phyloP scores from a whole-genome alignment of 2,797 vertebrate genomes.

The Pseudomugil tenellus region DNA sequence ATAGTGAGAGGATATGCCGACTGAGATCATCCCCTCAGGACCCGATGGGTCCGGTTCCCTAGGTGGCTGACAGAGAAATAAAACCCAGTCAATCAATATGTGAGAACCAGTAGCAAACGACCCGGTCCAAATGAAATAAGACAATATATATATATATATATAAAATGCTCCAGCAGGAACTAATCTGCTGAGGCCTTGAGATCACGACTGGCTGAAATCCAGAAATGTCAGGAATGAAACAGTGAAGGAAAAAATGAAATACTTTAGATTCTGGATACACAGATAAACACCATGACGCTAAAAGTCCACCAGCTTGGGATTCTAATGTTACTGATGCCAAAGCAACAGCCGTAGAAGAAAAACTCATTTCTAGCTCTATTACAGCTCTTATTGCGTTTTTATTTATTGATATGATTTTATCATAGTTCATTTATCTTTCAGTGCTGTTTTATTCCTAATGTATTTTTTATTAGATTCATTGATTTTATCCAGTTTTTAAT shows the following conservation, averaged over 20 bases:
- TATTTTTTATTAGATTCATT: too few relatives aligned
- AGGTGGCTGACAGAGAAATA: slow-evolving; percentile 78
- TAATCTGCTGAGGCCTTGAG: slow-evolving; percentile 22
- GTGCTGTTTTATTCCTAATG: too few relatives aligned
- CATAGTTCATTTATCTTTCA: too few relatives aligned
- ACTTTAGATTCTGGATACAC: background rate
- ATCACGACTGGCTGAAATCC: slow-evolving; percentile 4
- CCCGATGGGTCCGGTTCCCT: slow-evolving; percentile 75
- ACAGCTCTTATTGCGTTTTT: too few relatives aligned
- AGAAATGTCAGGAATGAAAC: slow-evolving; percentile 40
- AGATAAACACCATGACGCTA: background rate
- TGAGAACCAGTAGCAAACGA: background rate
- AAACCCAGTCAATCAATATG: background rate
- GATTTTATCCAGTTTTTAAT: too few relatives aligned
- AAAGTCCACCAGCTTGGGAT: background rate
- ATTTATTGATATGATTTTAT: too few relatives aligned
- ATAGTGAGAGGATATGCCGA: slow-evolving; percentile 92
- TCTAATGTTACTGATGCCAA: background rate
- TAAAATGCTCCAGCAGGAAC: background rate
- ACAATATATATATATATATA: too few relatives aligned
- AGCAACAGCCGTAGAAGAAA: background rate
- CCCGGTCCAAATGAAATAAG: background rate
- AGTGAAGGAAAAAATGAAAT: background rate
- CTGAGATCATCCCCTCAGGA: slow-evolving; percentile 86
- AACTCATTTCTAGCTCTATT: too few relatives aligned